Evolutionary conservation across 2,797 vertebrate genomes (phyloP).

Genomic region (Peromyscus nudipes): DNA sequence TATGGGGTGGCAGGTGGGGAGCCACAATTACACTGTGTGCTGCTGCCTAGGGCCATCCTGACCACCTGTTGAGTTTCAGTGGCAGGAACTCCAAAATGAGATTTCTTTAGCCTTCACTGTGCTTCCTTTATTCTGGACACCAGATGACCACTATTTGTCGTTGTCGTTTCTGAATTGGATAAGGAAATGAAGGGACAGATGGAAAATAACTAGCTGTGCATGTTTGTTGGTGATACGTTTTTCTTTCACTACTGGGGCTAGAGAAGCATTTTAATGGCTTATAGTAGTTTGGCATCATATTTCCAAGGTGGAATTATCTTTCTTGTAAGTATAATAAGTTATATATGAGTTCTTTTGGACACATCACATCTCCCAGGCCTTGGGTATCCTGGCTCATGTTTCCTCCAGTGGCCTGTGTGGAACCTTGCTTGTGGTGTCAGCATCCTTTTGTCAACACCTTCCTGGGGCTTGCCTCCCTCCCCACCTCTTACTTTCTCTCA

Average conservation of each 20-base stretch:
- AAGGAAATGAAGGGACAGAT: neutral
- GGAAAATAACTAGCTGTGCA: neutral
- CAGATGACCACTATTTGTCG: neutral
- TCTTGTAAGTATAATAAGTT: neutral
- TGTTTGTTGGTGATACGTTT: neutral
- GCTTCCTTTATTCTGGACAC: neutral
- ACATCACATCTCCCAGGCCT: neutral
- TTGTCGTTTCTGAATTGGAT: neutral
- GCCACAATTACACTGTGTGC: accelerated
- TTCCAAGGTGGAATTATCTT: neutral
- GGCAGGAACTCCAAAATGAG: neutral
- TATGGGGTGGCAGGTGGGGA: neutral
- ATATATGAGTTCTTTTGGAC: neutral
- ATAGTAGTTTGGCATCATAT: neutral
- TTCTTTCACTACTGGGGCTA: neutral
- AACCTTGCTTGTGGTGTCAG: neutral
- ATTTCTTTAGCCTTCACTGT: neutral
- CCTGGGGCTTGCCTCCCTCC: neutral
- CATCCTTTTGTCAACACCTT: neutral
- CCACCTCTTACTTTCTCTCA: neutral
- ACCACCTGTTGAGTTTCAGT: neutral
- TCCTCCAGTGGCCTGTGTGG: conserved; percentile 1
- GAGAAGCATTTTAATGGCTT: conserved; percentile 43
- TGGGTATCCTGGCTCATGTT: neutral
- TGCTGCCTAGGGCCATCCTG: neutral